Percentiles rank a stretch among this genome's conserved stretches.
Evolutionary conservation across 2,113 vertebrate species (phyloP).

Genomic region (Myotis davidii): DNA sequence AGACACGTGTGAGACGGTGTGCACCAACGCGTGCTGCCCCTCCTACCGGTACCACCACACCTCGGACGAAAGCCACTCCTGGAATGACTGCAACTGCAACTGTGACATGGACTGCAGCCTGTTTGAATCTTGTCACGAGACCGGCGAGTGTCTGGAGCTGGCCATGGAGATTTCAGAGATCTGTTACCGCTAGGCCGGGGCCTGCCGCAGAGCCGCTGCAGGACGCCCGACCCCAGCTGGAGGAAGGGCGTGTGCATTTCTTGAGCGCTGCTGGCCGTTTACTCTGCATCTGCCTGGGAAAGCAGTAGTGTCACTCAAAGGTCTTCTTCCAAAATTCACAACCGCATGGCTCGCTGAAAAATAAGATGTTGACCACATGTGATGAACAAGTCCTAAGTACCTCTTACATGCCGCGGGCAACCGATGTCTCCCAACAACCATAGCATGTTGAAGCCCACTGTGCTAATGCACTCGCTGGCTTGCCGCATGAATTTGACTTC

Average conservation of each 20-base stretch:
- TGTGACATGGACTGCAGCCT: slow-evolving; percentile 88
- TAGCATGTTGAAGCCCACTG: slow-evolving; percentile 67
- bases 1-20: slow-evolving; percentile 84
- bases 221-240: slow-evolving; percentile 15
- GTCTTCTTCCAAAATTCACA: slow-evolving; percentile 71
- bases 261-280: slow-evolving; percentile 54
- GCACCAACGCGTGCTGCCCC: slow-evolving; percentile 86
- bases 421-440: slow-evolving; percentile 55
- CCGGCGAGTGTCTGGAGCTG: slow-evolving; percentile 87
- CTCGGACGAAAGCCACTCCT: slow-evolving; percentile 72
- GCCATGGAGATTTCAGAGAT: slow-evolving; percentile 91
- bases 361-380: slow-evolving; percentile 51
- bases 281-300: slow-evolving; percentile 63
- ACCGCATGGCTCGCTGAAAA: slow-evolving; percentile 72
- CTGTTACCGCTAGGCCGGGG: slow-evolving; percentile 83
- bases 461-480: slow-evolving; percentile 67
- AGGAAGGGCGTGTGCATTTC: slow-evolving; percentile 38
- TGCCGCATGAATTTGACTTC: slow-evolving; percentile 62
- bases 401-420: slow-evolving; percentile 62
- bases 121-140: slow-evolving; percentile 88
- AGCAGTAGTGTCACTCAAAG: slow-evolving; percentile 33
- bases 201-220: background rate
- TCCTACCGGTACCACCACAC: slow-evolving; percentile 86
- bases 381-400: slow-evolving; percentile 65
- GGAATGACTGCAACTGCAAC: slow-evolving; percentile 84